Conservation (phyloP, 2,888 invertebrate genomes). For the Tenthredo mesomela region DNA sequence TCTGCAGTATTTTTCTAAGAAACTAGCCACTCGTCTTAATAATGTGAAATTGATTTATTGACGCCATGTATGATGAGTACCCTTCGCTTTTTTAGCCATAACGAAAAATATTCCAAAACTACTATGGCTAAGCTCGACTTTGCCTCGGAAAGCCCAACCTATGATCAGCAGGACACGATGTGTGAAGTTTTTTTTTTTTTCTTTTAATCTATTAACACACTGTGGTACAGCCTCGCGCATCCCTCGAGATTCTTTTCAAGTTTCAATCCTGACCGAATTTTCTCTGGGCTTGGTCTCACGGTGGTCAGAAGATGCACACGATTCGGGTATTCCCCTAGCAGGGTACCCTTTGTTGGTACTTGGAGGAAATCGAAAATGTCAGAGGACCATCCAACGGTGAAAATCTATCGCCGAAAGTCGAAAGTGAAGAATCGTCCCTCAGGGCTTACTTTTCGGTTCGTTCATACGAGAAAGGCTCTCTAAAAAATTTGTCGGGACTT, state of each 20-base stretch:
- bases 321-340: conserved; percentile 21
- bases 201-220: not conserved
- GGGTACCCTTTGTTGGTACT: conserved; percentile 24
- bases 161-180: not conserved
- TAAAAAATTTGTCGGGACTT: not conserved
- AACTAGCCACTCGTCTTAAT: not conserved
- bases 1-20: not conserved
- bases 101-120: not conserved
- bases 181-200: not conserved
- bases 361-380: conserved; percentile 29
- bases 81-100: not conserved
- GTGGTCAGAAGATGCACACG: conserved; percentile 26
- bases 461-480: not conserved
- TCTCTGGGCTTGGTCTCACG: not conserved
- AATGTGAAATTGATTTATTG: not conserved
- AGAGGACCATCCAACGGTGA: conserved; percentile 26
- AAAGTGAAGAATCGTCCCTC: conserved; percentile 30
- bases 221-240: not conserved
- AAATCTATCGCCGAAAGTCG: conserved; percentile 22
- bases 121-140: not conserved
- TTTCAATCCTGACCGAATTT: conserved; percentile 1
- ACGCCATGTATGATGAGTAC: not conserved
- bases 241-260: conserved; percentile 8
- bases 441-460: not conserved
- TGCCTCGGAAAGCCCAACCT: not conserved